Evolutionary conservation across 2,113 vertebrate genomes (phyloP).

Genomic region (Perca fluviatilis): DNA sequence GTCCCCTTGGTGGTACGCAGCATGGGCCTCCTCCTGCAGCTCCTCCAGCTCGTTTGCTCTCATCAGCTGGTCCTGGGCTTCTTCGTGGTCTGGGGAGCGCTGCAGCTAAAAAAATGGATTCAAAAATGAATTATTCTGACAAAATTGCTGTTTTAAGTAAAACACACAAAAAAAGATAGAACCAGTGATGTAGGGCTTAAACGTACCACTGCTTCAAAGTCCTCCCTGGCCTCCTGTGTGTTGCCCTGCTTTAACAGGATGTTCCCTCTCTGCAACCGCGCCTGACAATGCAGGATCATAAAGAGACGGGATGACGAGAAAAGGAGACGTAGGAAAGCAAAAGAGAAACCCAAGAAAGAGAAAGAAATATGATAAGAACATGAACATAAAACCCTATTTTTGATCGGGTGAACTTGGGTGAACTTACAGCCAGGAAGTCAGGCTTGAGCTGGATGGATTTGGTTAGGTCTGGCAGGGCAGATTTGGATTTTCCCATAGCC

Average conservation of each 20-base stretch:
- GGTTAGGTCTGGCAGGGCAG: conserved; percentile 88
- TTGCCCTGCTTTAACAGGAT: conserved; percentile 88
- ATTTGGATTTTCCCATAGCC: conserved; percentile 90
- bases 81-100: conserved; percentile 79
- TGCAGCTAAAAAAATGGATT: conserved; percentile 74
- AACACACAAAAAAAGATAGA: not conserved
- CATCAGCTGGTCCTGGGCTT: conserved; percentile 83
- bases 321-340: not conserved
- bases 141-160: not conserved
- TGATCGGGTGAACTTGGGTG: conserved; percentile 49
- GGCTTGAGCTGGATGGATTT: conserved; percentile 89
- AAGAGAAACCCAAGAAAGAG: not conserved
- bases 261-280: conserved; percentile 87
- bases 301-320: not conserved
- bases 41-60: conserved; percentile 81
- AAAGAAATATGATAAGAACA: not conserved
- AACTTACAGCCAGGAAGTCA: conserved; percentile 88
- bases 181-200: not conserved
- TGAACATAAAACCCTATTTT: not conserved
- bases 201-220: conserved; percentile 87
- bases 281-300: conserved; percentile 70
- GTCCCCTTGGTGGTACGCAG: conserved; percentile 80
- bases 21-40: conserved; percentile 81
- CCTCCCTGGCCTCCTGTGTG: conserved; percentile 82
- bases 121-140: not conserved